These are phyloP conservation scores for Larimichthys crocea DNA, from an alignment of 2,113 vertebrate species.

Conservation along the genomic window DNA sequence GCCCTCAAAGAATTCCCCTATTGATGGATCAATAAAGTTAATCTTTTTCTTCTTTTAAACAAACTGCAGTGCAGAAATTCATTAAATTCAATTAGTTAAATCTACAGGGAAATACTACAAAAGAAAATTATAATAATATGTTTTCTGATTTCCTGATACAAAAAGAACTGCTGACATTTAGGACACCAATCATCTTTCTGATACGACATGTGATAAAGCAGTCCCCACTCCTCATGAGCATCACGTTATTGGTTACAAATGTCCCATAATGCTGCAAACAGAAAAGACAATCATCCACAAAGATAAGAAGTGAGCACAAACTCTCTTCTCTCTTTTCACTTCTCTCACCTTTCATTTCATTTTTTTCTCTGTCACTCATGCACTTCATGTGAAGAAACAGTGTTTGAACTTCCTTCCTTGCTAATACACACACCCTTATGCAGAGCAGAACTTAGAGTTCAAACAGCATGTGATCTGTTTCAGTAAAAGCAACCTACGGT, in stretches of 20 bases:
- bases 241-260: background rate
- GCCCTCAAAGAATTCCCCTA: no score
- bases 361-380: background rate
- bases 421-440: background rate
- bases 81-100: background rate
- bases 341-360: background rate
- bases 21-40: no score
- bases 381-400: background rate
- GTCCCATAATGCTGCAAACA: background rate
- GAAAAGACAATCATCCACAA: background rate
- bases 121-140: background rate
- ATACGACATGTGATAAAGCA: background rate
- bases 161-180: background rate
- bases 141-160: constrained; percentile 8
- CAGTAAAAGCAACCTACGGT: background rate
- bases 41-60: background rate
- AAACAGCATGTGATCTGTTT: background rate
- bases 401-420: constrained; percentile 21
- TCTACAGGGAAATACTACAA: background rate
- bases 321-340: constrained; percentile 1
- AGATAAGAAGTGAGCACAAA: background rate
- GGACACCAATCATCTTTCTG: background rate
- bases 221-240: background rate
- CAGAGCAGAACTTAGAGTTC: background rate
- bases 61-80: background rate